These are phyloP conservation scores for Diaperis boleti DNA, from an alignment of 2,888 invertebrate species.

Conservation along the genomic window DNA sequence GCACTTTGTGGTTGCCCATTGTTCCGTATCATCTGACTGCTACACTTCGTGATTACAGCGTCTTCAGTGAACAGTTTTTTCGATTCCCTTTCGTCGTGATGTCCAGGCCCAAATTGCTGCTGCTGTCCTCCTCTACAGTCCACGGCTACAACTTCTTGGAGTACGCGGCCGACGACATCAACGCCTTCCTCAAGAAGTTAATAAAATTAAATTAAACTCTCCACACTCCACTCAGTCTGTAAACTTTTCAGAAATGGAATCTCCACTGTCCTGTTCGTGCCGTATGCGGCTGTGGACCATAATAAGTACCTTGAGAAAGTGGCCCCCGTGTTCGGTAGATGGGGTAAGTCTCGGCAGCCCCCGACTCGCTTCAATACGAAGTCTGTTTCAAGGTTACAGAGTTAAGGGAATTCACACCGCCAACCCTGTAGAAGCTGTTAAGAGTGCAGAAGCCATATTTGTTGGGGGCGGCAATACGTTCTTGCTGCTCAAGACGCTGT, in stretches of 20 bases:
- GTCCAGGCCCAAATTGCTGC: conserved; percentile 64
- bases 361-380: no score
- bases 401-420: conserved; percentile 76
- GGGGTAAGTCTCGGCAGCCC: conserved; percentile 68
- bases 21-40: no score
- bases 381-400: conserved; percentile 65
- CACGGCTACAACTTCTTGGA: conserved; percentile 76
- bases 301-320: conserved; percentile 76
- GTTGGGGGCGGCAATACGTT: conserved; percentile 88
- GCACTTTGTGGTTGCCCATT: no score
- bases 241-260: conserved; percentile 72
- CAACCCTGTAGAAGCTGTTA: conserved; percentile 69
- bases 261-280: conserved; percentile 77
- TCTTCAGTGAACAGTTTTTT: conserved; percentile 3
- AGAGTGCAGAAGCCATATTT: conserved; percentile 77
- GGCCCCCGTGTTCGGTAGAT: conserved; percentile 70
- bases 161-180: conserved; percentile 76
- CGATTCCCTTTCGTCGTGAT: conserved; percentile 10
- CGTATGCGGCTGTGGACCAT: conserved; percentile 78
- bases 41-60: neutral
- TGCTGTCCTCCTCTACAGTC: conserved; percentile 79
- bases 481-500: conserved; percentile 76
- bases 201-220: conserved; percentile 50
- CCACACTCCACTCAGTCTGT: conserved; percentile 1
- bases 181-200: conserved; percentile 72